A percentile compares a stretch with the other conserved stretches of the same genome.
Conservation (phyloP, 2,113 vertebrate species). For the Leucoraja erinaceus region DNA sequence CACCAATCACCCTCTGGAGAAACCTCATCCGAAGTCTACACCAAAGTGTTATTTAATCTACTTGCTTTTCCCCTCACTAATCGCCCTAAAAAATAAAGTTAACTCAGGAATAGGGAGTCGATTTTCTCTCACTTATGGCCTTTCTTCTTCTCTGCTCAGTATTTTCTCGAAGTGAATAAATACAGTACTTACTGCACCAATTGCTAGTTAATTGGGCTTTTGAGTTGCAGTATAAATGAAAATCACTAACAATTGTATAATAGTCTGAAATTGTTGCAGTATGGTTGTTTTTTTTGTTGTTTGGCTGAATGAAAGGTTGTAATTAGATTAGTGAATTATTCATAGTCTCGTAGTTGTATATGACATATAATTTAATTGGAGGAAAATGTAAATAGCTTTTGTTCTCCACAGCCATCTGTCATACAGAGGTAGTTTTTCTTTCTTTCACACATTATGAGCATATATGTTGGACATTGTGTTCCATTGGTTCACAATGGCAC, state of each 20-base stretch:
- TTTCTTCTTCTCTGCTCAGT: not conserved
- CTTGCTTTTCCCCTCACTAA: not conserved
- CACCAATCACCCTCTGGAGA: not conserved
- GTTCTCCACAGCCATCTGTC: slow-evolving; percentile 25
- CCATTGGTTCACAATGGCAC: not conserved
- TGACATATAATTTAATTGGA: slow-evolving; percentile 35
- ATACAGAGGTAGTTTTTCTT: not conserved
- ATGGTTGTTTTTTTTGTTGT: slow-evolving; percentile 23
- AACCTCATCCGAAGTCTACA: not conserved
- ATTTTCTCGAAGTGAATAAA: not conserved
- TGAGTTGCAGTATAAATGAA: not conserved
- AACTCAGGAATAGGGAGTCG: not conserved
- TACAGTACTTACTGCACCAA: too few relatives aligned
- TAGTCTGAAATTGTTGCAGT: slow-evolving; percentile 2
- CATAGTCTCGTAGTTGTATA: slow-evolving; percentile 25
- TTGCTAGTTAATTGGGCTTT: not conserved
- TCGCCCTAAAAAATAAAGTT: not conserved
- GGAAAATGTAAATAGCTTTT: slow-evolving; percentile 36
- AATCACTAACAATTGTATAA: not conserved
- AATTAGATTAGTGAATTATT: slow-evolving; percentile 37
- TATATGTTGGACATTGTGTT: slow-evolving; percentile 29
- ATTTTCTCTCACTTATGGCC: not conserved
- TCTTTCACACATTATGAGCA: slow-evolving; percentile 31
- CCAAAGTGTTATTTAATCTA: not conserved
- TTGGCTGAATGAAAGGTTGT: slow-evolving; percentile 29